phyloP scores from a whole-genome alignment of 2,113 vertebrate species.

The Hoplias malabaricus region DNA sequence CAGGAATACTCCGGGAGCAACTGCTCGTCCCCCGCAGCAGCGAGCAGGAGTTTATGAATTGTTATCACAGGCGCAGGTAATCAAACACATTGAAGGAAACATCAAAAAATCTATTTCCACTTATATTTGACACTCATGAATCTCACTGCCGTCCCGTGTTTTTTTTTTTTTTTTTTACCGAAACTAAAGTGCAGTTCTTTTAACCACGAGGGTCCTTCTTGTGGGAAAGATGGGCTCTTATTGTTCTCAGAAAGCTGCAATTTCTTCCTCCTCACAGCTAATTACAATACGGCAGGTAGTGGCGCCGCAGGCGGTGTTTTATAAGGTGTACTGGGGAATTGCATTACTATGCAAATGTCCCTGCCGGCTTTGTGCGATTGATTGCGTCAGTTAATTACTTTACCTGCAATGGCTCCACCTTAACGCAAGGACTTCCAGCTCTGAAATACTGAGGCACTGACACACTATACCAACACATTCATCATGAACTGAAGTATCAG shows the following conservation, averaged over 20 bases:
- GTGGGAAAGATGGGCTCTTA: constrained; percentile 49
- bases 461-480: background rate
- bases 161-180: too few relatives aligned
- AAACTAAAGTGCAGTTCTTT: too few relatives aligned
- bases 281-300: constrained; percentile 58
- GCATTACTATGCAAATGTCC: constrained; percentile 56
- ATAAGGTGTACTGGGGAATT: constrained; percentile 46
- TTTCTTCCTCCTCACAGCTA: constrained; percentile 57
- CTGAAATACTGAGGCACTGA: background rate
- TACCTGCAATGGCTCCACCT: constrained; percentile 19
- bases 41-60: background rate
- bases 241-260: constrained; percentile 54
- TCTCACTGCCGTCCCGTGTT: background rate
- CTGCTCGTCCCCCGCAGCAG: background rate
- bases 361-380: constrained; percentile 47
- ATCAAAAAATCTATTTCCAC: background rate
- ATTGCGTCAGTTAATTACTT: constrained; percentile 52
- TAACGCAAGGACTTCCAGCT: background rate
- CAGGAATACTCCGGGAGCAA: background rate
- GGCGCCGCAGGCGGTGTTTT: constrained; percentile 57
- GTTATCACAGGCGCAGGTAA: background rate
- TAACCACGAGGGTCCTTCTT: background rate
- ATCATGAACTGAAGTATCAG: background rate
- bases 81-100: background rate
- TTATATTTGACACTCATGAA: background rate